Evolutionary conservation across 2,113 vertebrate genomes (phyloP), one percentile per base, ranked within the genome.

Genomic region (Cisticola juncidis): DNA sequence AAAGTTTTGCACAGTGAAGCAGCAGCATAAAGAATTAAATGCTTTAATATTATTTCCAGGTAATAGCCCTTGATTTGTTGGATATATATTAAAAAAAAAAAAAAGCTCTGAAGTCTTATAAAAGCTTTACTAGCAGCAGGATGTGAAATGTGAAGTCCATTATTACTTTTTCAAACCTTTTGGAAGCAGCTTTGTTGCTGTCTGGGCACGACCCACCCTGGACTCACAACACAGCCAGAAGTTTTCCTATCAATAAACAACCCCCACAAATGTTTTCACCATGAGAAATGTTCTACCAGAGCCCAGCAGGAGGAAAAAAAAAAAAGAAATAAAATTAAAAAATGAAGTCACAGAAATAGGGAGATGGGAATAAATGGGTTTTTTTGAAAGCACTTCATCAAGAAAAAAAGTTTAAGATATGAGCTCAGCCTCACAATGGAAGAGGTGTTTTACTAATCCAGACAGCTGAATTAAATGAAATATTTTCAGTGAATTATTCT

Each of bases 351-450:
- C 62, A 94, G 80, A 77, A 90, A 89, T 25, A 86, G 0, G 45
- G 86, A 88, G 51, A 48, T 8, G 0, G 11, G 35, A 89, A 95
- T 72, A 87, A 90, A 92, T 68, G 89, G 33, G 18, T 24, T 94
- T 92, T 93, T 93, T 80, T 79, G 61, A 97, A 94, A 97, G 86
- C 94, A 96, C 93, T 94, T 96, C 88, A 96, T 97, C 96, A 86
- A 94, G 82, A 91, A 84, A 94, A 94, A 96, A 88, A 91, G 82
- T 89, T 95, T 60, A 31, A 96, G 96, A 88, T 78, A 94, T 58
- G 84, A 96, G 9, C 94, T 95, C 96, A 94, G 72, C 53, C 82
- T 70, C 58, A 61, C 57, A 74, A 56, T 50, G 86, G 54, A 96
- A 91, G 90, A 89, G 45, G 88, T 92, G 95, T 93, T 97, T 93